Base-by-base conservation (phyloP, 2,888 invertebrate genomes). In the Conistra vaccinii region DNA sequence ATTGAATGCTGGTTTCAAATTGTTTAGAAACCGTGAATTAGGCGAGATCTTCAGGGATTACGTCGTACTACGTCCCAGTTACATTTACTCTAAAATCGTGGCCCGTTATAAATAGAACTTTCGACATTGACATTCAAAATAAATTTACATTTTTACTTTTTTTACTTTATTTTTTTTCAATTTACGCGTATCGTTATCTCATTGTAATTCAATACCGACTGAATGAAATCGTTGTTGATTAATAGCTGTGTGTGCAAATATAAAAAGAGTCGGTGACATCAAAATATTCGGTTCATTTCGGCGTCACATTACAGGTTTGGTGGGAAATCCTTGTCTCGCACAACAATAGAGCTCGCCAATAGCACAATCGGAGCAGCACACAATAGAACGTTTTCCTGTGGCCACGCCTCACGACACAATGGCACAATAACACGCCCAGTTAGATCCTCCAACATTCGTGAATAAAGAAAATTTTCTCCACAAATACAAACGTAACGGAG, bases 381-480 rank as follows among this genome's bases (percentile, higher is more conserved):
- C 96, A 96, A 96, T 96, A 95, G 95, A 95, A 77, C 91, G 91
- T 91, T 94, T 94, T 93, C 92, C 91, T 88, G 85, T 90, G 87
- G 94, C 96, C 96, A 96, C 96, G 96, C 96, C 96, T 96, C 87
- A 90, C 88, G 77, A 87, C 89, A 94, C 94, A 95, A 95, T 94
- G 90, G 87, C 83, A 88, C 90, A 90, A 93, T 94, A 95, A 93
- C 94, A 95, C 96, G 96, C 96, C 96, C 96, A 95, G 94, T 85
- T 87, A 87, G 87, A 91, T 92, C 89, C 87, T 91, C 89, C 78
- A 80, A 87, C 88, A 89, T 90, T 90, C 90, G 91, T 90, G 90
- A 92, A 95, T 92, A 94, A 95, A 95, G 95, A 95, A 96, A 95
- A 95, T 95, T 95, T 95, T 93, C 95, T 95, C 92, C 90, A 92